Conservation (phyloP, 1,140 invertebrate species). For the Drosophila simulans region DNA sequence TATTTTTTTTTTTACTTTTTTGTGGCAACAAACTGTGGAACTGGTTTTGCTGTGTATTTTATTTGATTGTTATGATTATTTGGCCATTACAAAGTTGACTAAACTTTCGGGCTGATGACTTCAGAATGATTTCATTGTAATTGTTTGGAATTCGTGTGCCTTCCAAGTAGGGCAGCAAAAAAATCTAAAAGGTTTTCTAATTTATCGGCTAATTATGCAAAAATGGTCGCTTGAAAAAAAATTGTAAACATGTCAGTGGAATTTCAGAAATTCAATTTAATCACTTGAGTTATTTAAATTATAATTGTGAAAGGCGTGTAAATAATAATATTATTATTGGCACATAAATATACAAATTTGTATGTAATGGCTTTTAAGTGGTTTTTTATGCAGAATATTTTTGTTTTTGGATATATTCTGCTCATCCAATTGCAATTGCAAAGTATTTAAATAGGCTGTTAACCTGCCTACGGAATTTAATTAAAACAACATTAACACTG, state of each 20-base stretch:
- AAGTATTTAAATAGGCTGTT: too few relatives aligned
- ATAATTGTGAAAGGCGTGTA: background rate
- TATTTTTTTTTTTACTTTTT: background rate
- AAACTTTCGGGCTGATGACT: constrained; percentile 36
- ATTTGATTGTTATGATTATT: constrained; percentile 38
- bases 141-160: constrained; percentile 1
- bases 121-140: constrained; percentile 39
- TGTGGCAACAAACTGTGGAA: constrained; percentile 45
- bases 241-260: constrained; percentile 8
- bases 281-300: background rate
- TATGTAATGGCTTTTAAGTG: too few relatives aligned
- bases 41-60: constrained; percentile 43
- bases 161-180: background rate
- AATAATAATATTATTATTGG: background rate
- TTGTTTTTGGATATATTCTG: too few relatives aligned
- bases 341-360: too few relatives aligned
- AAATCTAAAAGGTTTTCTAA: constrained; percentile 35
- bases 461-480: too few relatives aligned
- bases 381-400: too few relatives aligned
- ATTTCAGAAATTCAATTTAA: constrained; percentile 9
- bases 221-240: constrained; percentile 7
- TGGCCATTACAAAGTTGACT: constrained; percentile 59
- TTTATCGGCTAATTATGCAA: constrained; percentile 26
- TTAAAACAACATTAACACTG: too few relatives aligned
- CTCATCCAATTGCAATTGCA: too few relatives aligned